These are phyloP conservation scores for Syngnathus rostellatus DNA, from an alignment of 2,797 vertebrate species.

Conservation along the genomic window DNA sequence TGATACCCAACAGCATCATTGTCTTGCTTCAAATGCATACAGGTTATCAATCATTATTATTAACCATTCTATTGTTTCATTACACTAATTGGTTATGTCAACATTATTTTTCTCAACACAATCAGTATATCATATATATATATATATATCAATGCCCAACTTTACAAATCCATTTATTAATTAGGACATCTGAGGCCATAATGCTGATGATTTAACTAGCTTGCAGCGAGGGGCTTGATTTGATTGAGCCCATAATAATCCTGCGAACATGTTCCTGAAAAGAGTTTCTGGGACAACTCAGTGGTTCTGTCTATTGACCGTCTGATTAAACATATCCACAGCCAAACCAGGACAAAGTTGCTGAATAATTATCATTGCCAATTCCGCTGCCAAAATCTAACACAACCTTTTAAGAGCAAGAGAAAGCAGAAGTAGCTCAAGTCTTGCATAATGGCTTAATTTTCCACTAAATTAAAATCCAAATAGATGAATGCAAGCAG, in stretches of 20 bases:
- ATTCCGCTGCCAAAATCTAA: neutral
- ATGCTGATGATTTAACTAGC: constrained; percentile 9
- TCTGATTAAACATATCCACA: constrained; percentile 5
- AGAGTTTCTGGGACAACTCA: constrained; percentile 10
- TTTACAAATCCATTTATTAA: constrained; percentile 30
- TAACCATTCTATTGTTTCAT: no score
- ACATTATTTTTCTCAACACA: constrained; percentile 22
- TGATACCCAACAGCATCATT: constrained; percentile 7
- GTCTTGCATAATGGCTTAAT: constrained; percentile 12
- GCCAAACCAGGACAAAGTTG: neutral
- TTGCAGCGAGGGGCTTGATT: constrained; percentile 13
- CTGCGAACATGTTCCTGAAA: constrained; percentile 16
- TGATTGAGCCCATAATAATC: constrained; percentile 13
- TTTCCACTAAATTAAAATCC: constrained; percentile 33
- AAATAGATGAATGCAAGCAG: constrained; percentile 42
- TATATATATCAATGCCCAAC: constrained; percentile 32
- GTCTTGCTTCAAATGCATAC: neutral
- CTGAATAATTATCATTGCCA: neutral
- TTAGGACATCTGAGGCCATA: neutral
- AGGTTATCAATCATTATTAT: no score
- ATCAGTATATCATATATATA: constrained; percentile 29
- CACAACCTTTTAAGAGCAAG: neutral
- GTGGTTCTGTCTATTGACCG: constrained; percentile 16
- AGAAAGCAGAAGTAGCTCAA: no score
- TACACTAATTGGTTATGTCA: neutral